Conservation (phyloP, 2,113 vertebrate species). For the Haemorhous mexicanus region DNA sequence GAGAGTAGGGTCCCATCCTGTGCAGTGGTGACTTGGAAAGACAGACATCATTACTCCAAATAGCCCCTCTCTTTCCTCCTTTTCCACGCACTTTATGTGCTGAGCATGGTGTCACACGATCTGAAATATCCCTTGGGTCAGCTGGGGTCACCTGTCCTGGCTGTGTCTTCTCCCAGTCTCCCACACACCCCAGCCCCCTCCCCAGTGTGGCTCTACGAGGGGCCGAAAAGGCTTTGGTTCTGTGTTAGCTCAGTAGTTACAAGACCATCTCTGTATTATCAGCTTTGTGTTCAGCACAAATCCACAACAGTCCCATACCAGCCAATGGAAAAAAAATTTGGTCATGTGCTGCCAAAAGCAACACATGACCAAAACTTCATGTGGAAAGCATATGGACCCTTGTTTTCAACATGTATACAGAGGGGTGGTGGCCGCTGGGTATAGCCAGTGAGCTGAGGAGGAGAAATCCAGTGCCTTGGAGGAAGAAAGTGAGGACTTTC, state of each 20-base stretch:
- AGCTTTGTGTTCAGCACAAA: background rate
- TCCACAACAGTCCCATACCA: background rate
- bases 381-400: background rate
- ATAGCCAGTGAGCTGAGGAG: background rate
- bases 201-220: background rate
- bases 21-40: background rate
- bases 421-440: background rate
- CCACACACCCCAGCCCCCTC: background rate
- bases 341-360: background rate
- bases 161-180: background rate
- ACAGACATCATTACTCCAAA: background rate
- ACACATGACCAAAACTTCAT: background rate
- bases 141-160: background rate
- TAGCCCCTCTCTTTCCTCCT: background rate
- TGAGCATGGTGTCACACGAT: background rate
- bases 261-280: background rate
- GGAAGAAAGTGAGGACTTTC: background rate
- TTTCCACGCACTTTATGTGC: background rate
- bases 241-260: background rate
- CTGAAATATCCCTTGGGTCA: background rate
- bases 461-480: background rate
- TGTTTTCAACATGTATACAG: background rate
- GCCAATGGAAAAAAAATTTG: background rate
- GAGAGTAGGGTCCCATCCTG: background rate
- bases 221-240: background rate